phyloP scores from a whole-genome alignment of 2,797 vertebrate species.

The Hipposideros larvatus region DNA sequence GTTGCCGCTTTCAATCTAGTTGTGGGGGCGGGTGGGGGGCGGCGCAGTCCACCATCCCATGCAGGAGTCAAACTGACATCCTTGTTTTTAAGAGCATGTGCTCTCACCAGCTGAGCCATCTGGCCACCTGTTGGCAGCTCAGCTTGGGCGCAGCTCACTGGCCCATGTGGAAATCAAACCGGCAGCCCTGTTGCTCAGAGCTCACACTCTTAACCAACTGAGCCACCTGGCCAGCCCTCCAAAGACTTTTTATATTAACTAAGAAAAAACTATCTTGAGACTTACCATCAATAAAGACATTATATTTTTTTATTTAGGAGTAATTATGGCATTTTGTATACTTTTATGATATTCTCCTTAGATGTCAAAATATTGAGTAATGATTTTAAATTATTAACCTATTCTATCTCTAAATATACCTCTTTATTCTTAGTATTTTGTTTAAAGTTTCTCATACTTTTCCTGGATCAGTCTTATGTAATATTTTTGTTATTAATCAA shows the following conservation, averaged over 20 bases:
- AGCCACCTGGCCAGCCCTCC: too few species aligned
- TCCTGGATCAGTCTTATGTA: background rate
- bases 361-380: background rate
- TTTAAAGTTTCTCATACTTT: background rate
- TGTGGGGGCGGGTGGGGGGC: too few species aligned
- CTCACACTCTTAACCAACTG: too few species aligned
- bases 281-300: background rate
- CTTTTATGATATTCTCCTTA: conserved; percentile 5
- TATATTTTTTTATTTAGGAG: background rate
- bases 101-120: too few species aligned
- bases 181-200: too few species aligned
- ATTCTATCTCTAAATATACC: background rate
- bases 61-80: too few species aligned
- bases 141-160: too few species aligned
- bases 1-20: too few species aligned
- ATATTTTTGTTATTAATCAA: background rate
- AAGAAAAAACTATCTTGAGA: background rate
- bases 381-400: background rate
- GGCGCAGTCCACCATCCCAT: too few species aligned
- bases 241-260: background rate
- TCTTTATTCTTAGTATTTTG: background rate
- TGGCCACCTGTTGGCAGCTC: too few species aligned
- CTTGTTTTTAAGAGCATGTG: too few species aligned
- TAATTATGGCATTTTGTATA: background rate
- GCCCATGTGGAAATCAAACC: too few species aligned